Conservation (phyloP, 1,140 invertebrate genomes). For the Gonioctena quinquepunctata region DNA sequence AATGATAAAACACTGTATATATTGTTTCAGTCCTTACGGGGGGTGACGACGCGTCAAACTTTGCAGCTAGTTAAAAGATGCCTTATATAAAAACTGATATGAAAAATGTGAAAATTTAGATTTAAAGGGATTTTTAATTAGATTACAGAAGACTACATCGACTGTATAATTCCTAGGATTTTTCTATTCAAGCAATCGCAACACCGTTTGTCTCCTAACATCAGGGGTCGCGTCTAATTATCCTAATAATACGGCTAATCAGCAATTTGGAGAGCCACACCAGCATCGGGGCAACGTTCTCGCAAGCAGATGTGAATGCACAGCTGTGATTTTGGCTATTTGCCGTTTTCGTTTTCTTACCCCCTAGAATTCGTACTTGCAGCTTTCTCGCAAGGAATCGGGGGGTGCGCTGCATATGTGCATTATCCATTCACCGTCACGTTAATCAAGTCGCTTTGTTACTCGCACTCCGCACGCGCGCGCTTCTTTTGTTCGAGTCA, state of each 20-base stretch:
- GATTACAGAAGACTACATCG: neutral
- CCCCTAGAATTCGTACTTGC: neutral
- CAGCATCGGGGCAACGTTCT: neutral
- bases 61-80: too few species aligned
- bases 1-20: too few species aligned
- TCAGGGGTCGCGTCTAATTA: neutral
- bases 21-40: too few species aligned
- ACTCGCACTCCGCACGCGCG: neutral
- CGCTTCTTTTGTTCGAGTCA: neutral
- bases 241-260: neutral
- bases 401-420: neutral
- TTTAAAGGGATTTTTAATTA: too few species aligned
- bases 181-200: neutral
- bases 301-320: neutral
- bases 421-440: too few species aligned
- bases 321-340: neutral
- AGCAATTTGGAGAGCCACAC: neutral
- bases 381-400: neutral
- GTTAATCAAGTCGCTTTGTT: neutral
- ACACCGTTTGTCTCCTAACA: neutral
- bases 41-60: too few species aligned
- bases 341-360: neutral
- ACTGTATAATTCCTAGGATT: neutral
- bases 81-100: too few species aligned
- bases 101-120: too few species aligned